Evolutionary conservation across 2,888 invertebrate genomes (phyloP).

Genomic region (Caenorhabditis sp.): DNA sequence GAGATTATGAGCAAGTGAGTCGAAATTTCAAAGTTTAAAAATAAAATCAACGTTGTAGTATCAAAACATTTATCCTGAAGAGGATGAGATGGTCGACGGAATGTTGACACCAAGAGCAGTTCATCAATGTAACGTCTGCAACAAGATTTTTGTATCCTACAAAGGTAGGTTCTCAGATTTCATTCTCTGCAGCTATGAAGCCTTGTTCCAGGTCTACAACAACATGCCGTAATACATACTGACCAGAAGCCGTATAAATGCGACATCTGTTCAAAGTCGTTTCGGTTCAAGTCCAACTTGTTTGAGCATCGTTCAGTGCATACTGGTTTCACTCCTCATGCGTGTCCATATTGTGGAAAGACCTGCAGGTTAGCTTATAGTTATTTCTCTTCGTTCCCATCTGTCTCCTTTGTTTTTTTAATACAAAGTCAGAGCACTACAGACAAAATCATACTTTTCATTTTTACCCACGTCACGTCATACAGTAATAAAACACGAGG

Average conservation of each 20-base stretch:
- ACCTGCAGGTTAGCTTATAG: conserved; percentile 76
- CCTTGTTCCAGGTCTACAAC: conserved; percentile 79
- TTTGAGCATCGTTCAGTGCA: conserved; percentile 83
- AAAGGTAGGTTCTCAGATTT: conserved; percentile 75
- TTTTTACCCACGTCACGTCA: neutral
- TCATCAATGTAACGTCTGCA: conserved; percentile 82
- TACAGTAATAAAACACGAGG: conserved; percentile 54
- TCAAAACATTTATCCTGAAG: conserved; percentile 53
- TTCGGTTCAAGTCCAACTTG: conserved; percentile 82
- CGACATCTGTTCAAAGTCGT: conserved; percentile 82
- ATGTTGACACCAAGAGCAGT: conserved; percentile 74
- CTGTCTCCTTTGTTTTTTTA: neutral
- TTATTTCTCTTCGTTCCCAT: neutral
- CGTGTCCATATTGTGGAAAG: conserved; percentile 82
- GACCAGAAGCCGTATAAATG: conserved; percentile 83
- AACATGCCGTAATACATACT: conserved; percentile 83
- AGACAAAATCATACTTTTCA: neutral
- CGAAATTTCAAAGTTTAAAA: no score
- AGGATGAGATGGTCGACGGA: conserved; percentile 69
- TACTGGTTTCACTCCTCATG: conserved; percentile 81
- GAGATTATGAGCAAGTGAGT: conserved; percentile 41
- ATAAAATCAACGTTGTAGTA: conserved; percentile 42
- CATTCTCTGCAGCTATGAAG: neutral
- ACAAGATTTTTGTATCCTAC: conserved; percentile 83
- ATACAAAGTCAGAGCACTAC: no score